These are phyloP conservation scores for Nebria brevicollis DNA, from an alignment of 2,888 invertebrate species.

Conservation along the genomic window DNA sequence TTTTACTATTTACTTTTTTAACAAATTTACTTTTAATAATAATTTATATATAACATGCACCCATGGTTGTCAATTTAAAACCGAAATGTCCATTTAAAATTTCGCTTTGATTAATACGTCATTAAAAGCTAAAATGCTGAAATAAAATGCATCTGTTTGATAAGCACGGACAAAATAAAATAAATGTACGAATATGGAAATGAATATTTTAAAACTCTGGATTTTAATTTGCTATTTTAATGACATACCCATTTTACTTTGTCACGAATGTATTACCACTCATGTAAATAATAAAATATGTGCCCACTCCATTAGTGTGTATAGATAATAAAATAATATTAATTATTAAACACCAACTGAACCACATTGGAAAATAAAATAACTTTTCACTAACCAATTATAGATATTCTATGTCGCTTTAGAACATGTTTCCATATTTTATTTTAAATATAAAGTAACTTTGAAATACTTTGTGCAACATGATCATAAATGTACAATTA, in stretches of 20 bases:
- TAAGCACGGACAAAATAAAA: slow-evolving; percentile 29
- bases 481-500: slow-evolving; percentile 6
- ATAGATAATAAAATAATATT: neutral
- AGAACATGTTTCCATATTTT: neutral
- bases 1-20: too few relatives aligned
- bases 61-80: too few relatives aligned
- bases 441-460: neutral
- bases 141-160: slow-evolving; percentile 35
- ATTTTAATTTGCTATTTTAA: slow-evolving; percentile 38
- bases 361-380: neutral
- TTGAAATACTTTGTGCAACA: slow-evolving; percentile 28
- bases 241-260: slow-evolving; percentile 39
- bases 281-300: slow-evolving; percentile 42
- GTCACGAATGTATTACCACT: slow-evolving; percentile 40
- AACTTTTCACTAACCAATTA: too few relatives aligned
- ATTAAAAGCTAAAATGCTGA: slow-evolving; percentile 28
- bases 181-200: slow-evolving; percentile 33
- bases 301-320: neutral
- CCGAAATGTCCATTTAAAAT: neutral
- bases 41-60: too few relatives aligned
- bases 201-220: slow-evolving; percentile 37
- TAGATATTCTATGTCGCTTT: too few relatives aligned
- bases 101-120: slow-evolving; percentile 29
- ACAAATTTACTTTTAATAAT: too few relatives aligned
- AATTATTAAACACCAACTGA: neutral